Base-by-base conservation (phyloP, 2,113 vertebrate genomes). In the Hydrolagus affinis region DNA sequence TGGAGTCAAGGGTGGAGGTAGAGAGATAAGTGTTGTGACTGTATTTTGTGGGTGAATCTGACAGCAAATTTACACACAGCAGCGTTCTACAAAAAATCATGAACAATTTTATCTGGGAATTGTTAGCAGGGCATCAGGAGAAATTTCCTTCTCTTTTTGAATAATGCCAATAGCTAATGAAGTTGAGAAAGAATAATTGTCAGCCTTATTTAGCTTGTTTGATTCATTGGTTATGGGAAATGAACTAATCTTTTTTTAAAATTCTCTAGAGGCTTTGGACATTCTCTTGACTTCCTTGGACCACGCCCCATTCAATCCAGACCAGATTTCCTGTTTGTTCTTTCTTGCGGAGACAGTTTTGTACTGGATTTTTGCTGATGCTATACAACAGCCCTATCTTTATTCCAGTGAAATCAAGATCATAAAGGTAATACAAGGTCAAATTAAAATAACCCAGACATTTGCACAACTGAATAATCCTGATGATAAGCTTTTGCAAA, bases 271-370 rank as follows among this genome's bases (percentile, higher is more conserved):
- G 88, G 89, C 85, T 62, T 87, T 92, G 86, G 89, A 88, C 62
- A 88, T 89, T 28, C 88, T 94, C 86, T 77, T 85, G 74, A 59
- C 88, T 62, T 93, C 89, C 83, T 72, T 93, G 88, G 88, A 93
- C 64, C 87, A 87, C 23, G 90, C 87, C 72, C 85, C 88, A 56
- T 87, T 91, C 44, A 86, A 89, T 72, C 66, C 12, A n/a, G 86
- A 92, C 14, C 88, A 92, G 7, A 87, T 89, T 14, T 88, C 88
- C 56, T 85, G 86, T 77, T 90, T 94, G 71, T 89, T 93, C 89
- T 92, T 92, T 75, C 72, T 91, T 80, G 87, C 85, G 11, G 90
- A 93, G 73, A 90, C 88, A 11, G 11, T 92, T 90, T 90, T 93
- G 11, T 90, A 91, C 87, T 89, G 90, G 89, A 86, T 89, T 0